Conservation (phyloP, 2,888 invertebrate genomes). For the Leuctra nigra region DNA sequence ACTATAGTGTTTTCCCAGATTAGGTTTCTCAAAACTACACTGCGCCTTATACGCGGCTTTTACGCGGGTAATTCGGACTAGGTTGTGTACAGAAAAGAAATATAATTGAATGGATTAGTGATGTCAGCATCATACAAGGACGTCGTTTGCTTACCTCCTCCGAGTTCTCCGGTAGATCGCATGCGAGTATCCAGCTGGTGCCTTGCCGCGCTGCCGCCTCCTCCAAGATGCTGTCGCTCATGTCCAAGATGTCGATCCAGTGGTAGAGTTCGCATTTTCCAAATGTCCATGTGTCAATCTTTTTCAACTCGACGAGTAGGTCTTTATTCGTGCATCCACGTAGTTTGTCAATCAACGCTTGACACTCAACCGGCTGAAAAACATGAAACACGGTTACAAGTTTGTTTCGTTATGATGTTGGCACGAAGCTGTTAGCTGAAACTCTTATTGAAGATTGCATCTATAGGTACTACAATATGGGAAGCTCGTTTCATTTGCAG, state of each 20-base stretch:
- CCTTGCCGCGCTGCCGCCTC: constrained; percentile 57
- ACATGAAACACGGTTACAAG: no score
- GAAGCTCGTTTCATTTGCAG: no score
- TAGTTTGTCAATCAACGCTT: constrained; percentile 64
- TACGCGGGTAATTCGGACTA: no score
- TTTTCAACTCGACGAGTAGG: constrained; percentile 59
- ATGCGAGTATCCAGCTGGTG: constrained; percentile 62
- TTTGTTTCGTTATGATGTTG: no score
- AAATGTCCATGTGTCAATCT: constrained; percentile 74
- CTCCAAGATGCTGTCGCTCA: constrained; percentile 66
- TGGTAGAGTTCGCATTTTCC: constrained; percentile 82
- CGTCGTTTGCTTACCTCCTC: no score
- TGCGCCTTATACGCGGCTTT: no score
- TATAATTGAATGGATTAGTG: no score
- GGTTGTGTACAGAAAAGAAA: no score
- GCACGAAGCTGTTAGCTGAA: no score
- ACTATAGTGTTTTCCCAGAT: no score
- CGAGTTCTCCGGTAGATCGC: constrained; percentile 59
- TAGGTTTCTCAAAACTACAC: no score
- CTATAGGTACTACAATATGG: not conserved
- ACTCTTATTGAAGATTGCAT: not conserved
- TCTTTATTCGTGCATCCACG: constrained; percentile 58
- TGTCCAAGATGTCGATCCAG: constrained; percentile 78
- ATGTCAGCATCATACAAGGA: no score
- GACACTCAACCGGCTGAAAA: constrained; percentile 61